A percentile compares a stretch with the other conserved stretches of the same genome.
Evolutionary conservation across 2,113 vertebrate species (phyloP).

Genomic region (Cromileptes altivelis): DNA sequence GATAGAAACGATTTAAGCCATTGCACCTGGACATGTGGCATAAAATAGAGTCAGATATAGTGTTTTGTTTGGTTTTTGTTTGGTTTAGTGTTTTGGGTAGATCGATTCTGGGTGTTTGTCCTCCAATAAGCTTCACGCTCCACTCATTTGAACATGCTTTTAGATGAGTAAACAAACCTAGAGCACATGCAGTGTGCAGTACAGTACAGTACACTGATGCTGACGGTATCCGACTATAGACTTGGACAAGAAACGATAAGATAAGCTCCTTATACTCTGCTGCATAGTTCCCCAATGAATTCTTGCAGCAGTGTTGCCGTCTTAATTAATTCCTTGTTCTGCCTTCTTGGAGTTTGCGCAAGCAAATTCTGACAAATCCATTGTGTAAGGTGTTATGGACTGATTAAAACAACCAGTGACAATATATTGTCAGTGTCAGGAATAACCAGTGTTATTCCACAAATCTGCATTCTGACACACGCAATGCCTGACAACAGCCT

Average conservation of each 20-base stretch:
- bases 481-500: background rate
- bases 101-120: background rate
- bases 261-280: conserved; percentile 2
- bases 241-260: background rate
- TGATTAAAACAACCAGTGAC: conserved; percentile 19
- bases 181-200: background rate
- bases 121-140: background rate
- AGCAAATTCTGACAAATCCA: conserved; percentile 12
- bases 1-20: conserved; percentile 20
- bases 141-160: background rate
- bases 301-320: conserved; percentile 2
- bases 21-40: conserved; percentile 1
- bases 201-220: background rate
- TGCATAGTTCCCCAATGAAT: background rate
- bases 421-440: too few species aligned
- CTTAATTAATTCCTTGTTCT: conserved; percentile 36
- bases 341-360: conserved; percentile 9
- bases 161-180: conserved; percentile 9
- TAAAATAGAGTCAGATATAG: background rate
- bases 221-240: background rate
- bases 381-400: conserved; percentile 1
- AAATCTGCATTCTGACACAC: conserved; percentile 1
- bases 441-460: conserved; percentile 3
- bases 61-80: background rate
- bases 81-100: background rate